Percentiles rank a stretch among this genome's conserved stretches.
These are phyloP conservation scores for Xerus inauris DNA, from an alignment of 2,113 vertebrate genomes.

Conservation along the genomic window DNA sequence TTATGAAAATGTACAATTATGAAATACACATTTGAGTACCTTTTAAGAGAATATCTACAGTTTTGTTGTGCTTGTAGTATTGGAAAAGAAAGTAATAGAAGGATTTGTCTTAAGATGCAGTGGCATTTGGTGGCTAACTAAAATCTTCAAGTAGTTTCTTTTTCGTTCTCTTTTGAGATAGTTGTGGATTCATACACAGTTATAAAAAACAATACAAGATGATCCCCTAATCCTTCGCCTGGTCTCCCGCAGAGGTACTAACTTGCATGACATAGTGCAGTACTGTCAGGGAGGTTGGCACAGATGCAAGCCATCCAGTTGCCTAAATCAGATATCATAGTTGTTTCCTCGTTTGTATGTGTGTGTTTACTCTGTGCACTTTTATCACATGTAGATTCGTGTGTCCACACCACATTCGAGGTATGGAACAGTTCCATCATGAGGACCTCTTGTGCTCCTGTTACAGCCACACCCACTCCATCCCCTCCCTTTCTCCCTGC, in stretches of 20 bases:
- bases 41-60: background rate
- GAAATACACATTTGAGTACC: background rate
- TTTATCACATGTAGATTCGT: background rate
- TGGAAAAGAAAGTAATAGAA: background rate
- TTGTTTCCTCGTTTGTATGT: background rate
- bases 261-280: background rate
- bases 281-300: background rate
- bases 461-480: background rate
- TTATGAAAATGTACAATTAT: background rate
- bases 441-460: background rate
- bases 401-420: background rate
- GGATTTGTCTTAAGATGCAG: background rate
- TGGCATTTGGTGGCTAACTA: background rate
- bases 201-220: background rate
- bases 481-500: background rate
- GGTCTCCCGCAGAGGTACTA: background rate
- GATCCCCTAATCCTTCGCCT: background rate
- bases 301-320: too few species aligned
- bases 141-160: background rate
- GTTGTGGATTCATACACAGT: background rate
- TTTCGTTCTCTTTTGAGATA: conserved; percentile 5
- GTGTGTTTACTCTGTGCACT: background rate
- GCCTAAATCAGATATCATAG: background rate
- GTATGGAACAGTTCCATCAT: background rate
- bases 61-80: background rate